Conservation (phyloP, 2,113 vertebrate species). For the Cyphomyrus plagiostoma region DNA sequence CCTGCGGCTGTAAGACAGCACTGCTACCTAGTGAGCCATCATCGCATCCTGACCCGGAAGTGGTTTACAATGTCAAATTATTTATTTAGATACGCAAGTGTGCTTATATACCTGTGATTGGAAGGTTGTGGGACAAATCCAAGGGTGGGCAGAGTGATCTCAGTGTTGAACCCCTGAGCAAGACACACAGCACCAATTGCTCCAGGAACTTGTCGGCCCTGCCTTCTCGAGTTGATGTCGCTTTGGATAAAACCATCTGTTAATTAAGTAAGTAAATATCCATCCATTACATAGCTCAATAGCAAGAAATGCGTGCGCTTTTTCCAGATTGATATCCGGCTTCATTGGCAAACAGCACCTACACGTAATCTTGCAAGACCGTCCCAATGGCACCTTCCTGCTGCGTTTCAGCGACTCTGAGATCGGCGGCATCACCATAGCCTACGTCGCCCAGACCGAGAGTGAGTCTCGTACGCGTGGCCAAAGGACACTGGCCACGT, state of each 20-base stretch:
- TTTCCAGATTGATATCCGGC: conserved; percentile 78
- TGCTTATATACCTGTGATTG: not conserved
- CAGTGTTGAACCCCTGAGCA: not conserved
- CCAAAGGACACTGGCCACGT: not conserved
- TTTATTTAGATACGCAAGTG: not conserved
- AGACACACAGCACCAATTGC: not conserved
- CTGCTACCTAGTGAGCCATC: not conserved
- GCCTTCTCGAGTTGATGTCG: not conserved
- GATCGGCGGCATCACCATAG: conserved; percentile 93
- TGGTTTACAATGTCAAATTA: not conserved
- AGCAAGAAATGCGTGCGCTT: not conserved
- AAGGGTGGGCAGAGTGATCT: not conserved
- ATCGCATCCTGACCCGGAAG: not conserved
- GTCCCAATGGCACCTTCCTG: conserved; percentile 81
- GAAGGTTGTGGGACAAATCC: not conserved
- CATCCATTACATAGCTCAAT: not conserved
- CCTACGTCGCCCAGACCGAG: conserved; percentile 67
- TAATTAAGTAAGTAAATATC: not conserved
- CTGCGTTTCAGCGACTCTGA: conserved; percentile 97
- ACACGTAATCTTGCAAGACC: conserved; percentile 72
- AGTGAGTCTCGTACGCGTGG: conserved; percentile 41
- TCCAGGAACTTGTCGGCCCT: not conserved
- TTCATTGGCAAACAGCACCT: conserved; percentile 94
- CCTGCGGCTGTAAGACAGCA: not conserved
- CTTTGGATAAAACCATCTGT: not conserved